Conservation (phyloP, 2,888 invertebrate species). For the Asteroscopus sphinx region DNA sequence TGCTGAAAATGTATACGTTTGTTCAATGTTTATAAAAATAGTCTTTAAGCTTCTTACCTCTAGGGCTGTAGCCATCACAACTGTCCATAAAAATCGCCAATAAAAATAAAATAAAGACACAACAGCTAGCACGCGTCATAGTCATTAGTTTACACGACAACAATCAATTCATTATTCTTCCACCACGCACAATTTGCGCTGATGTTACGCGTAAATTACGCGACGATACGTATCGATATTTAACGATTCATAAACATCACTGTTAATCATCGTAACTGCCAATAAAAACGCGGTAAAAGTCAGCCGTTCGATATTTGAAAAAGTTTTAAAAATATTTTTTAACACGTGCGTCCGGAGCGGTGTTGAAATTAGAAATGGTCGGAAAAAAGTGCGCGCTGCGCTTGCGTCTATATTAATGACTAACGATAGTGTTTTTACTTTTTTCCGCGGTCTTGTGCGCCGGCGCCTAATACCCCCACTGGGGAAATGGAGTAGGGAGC, state of each 20-base stretch:
- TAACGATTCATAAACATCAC: slow-evolving; percentile 62
- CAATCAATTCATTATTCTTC: slow-evolving; percentile 55
- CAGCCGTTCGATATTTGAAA: slow-evolving; percentile 42
- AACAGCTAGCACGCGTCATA: slow-evolving; percentile 56
- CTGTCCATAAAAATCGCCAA: slow-evolving; percentile 65
- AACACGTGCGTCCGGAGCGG: slow-evolving; percentile 72
- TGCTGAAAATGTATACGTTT: background rate
- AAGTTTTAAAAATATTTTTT: slow-evolving; percentile 44
- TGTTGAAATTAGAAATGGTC: slow-evolving; percentile 83
- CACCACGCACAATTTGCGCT: slow-evolving; percentile 47
- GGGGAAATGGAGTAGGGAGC: slow-evolving; percentile 77
- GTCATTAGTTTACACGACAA: slow-evolving; percentile 58
- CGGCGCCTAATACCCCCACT: slow-evolving; percentile 85
- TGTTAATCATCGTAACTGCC: slow-evolving; percentile 58
- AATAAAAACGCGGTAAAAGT: slow-evolving; percentile 62
- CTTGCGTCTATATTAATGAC: slow-evolving; percentile 81
- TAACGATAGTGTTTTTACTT: slow-evolving; percentile 85
- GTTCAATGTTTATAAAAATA: background rate
- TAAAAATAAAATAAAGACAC: slow-evolving; percentile 65
- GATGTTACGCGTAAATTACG: slow-evolving; percentile 50
- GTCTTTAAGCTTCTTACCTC: slow-evolving; percentile 73
- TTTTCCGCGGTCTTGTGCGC: slow-evolving; percentile 78
- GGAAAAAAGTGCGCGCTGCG: slow-evolving; percentile 76
- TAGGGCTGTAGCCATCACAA: slow-evolving; percentile 76
- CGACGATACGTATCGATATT: slow-evolving; percentile 51